Evolutionary conservation across 2,888 invertebrate species (phyloP).

Genomic region (Diaperis boleti): DNA sequence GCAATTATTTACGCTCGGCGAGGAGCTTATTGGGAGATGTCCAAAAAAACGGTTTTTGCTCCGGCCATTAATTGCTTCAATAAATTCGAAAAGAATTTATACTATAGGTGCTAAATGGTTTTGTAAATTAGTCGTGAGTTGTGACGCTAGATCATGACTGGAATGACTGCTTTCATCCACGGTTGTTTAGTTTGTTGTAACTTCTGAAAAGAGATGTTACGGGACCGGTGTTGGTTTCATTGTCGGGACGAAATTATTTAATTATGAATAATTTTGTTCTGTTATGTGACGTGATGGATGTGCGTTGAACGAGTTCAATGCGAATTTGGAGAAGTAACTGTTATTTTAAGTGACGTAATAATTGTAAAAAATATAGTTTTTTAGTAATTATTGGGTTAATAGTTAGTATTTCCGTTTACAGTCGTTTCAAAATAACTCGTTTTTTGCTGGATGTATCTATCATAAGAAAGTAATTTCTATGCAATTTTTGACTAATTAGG

Average conservation of each 20-base stretch:
- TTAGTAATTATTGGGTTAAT: no score
- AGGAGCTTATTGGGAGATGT: constrained; percentile 29
- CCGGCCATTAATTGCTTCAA: constrained; percentile 29
- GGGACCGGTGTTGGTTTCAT: not conserved
- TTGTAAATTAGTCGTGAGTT: constrained; percentile 15
- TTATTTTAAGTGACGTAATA: not conserved
- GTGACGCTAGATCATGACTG: not conserved
- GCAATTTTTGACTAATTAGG: no score
- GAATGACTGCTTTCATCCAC: not conserved
- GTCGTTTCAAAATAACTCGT: no score
- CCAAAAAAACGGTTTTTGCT: constrained; percentile 22
- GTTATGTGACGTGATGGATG: not conserved
- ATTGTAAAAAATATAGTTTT: no score
- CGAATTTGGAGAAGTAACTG: not conserved
- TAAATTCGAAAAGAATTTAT: constrained; percentile 15
- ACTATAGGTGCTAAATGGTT: constrained; percentile 20
- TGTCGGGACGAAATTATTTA: not conserved
- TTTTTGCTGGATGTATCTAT: no score
- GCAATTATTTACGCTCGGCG: constrained; percentile 28
- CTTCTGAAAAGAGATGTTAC: not conserved
- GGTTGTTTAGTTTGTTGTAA: not conserved
- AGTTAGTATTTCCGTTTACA: no score
- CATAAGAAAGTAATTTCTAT: no score
- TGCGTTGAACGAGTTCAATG: not conserved
- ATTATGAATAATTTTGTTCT: not conserved